Percentiles rank a stretch among this genome's conserved stretches.
phyloP scores from a whole-genome alignment of 2,797 vertebrate species.

The Hydrocynus forskahlii region DNA sequence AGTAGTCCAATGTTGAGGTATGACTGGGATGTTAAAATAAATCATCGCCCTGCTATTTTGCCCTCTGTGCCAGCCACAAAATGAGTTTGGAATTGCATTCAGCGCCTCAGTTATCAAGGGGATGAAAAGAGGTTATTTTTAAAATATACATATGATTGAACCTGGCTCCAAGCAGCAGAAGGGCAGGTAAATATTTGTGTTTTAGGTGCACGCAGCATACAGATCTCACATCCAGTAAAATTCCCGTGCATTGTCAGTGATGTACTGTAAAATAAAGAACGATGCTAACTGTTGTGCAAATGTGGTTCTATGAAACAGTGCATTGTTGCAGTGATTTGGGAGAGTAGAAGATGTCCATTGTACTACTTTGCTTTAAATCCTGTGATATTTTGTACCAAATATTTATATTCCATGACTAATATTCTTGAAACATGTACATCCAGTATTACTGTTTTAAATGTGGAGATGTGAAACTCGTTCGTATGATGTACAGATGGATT shows the following conservation, averaged over 20 bases:
- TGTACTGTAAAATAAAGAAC: slow-evolving; percentile 45
- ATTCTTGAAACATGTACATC: slow-evolving; percentile 58
- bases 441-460: slow-evolving; percentile 66
- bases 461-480: slow-evolving; percentile 70
- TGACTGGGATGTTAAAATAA: slow-evolving; percentile 56
- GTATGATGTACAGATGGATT: slow-evolving; percentile 69
- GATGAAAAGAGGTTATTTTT: slow-evolving; percentile 44
- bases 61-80: slow-evolving; percentile 55
- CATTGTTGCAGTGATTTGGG: slow-evolving; percentile 62
- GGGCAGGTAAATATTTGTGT: slow-evolving; percentile 56
- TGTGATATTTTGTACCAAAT: slow-evolving; percentile 91
- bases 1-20: slow-evolving; percentile 50
- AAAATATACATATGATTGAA: slow-evolving; percentile 51
- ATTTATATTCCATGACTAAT: slow-evolving; percentile 86
- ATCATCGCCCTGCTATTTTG: slow-evolving; percentile 50
- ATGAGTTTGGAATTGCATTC: slow-evolving; percentile 60
- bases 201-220: slow-evolving; percentile 44
- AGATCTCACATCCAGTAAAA: slow-evolving; percentile 41
- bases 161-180: slow-evolving; percentile 22
- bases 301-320: slow-evolving; percentile 67
- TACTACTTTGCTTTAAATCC: slow-evolving; percentile 83
- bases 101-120: slow-evolving; percentile 44
- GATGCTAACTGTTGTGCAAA: slow-evolving; percentile 45
- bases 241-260: slow-evolving; percentile 50
- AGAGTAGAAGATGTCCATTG: slow-evolving; percentile 58